These are phyloP conservation scores for Macrosteles quadrilineatus DNA, from an alignment of 1,140 invertebrate species.

Conservation along the genomic window DNA sequence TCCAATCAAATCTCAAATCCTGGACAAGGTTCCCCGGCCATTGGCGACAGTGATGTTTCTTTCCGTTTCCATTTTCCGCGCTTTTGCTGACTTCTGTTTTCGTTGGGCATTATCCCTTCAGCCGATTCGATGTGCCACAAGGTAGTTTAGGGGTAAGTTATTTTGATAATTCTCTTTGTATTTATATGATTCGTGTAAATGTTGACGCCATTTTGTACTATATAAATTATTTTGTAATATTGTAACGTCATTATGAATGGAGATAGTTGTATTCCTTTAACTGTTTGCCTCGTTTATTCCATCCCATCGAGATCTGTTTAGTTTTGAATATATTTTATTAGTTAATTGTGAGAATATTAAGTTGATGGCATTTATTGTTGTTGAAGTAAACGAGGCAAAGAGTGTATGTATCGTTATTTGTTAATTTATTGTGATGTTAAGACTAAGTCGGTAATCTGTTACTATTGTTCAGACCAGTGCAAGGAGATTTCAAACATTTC, in stretches of 20 bases:
- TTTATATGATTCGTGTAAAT: slow-evolving; percentile 28
- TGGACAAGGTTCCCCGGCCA: too few species aligned
- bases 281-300: slow-evolving; percentile 4
- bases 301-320: background rate
- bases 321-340: slow-evolving; percentile 11
- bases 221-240: slow-evolving; percentile 36
- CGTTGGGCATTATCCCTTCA: background rate
- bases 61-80: too few species aligned
- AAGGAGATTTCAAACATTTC: background rate
- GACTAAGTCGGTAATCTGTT: slow-evolving; percentile 22
- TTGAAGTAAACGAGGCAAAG: slow-evolving; percentile 20
- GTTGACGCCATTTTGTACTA: slow-evolving; percentile 29
- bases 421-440: slow-evolving; percentile 29
- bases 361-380: slow-evolving; percentile 19
- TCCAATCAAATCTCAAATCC: too few species aligned
- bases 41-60: too few species aligned
- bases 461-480: slow-evolving; percentile 8
- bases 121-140: background rate
- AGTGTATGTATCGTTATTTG: slow-evolving; percentile 22
- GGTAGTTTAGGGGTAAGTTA: slow-evolving; percentile 25
- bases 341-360: background rate
- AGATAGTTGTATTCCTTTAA: slow-evolving; percentile 1
- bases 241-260: slow-evolving; percentile 15
- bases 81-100: background rate
- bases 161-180: slow-evolving; percentile 29